Percentiles rank a stretch among this genome's conserved stretches.
Conservation (phyloP, 2,113 vertebrate species). For the Nycticebus coucang region DNA sequence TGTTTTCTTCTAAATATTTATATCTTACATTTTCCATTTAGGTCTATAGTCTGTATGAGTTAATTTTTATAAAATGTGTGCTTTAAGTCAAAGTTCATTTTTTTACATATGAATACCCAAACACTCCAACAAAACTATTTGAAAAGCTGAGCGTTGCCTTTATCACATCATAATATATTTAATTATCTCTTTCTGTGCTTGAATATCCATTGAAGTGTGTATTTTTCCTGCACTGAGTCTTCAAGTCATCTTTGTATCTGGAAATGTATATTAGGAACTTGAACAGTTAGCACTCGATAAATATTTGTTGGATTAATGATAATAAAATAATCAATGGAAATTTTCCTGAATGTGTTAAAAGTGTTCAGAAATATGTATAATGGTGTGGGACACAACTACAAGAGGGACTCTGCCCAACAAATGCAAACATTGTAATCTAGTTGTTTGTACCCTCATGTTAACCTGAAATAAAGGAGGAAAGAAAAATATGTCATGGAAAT, state of each 20-base stretch:
- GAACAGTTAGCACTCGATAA: not conserved
- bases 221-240: not conserved
- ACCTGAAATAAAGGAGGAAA: not conserved
- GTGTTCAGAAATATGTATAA: conserved; percentile 6
- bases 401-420: too few relatives aligned
- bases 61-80: conserved; percentile 5
- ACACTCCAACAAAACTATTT: not conserved
- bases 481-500: not conserved
- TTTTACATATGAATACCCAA: not conserved
- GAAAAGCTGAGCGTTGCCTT: not conserved
- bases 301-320: not conserved
- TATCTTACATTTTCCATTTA: not conserved
- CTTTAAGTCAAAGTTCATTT: not conserved
- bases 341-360: not conserved
- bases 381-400: not conserved
- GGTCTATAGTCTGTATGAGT: not conserved
- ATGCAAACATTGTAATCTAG: too few relatives aligned
- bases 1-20: not conserved
- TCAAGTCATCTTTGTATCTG: not conserved
- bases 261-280: not conserved
- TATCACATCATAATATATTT: not conserved
- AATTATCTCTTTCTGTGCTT: not conserved
- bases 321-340: conserved; percentile 19
- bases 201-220: not conserved
- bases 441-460: too few relatives aligned